Conservation (phyloP, 2,888 invertebrate genomes). For the Chrysolina americana region DNA sequence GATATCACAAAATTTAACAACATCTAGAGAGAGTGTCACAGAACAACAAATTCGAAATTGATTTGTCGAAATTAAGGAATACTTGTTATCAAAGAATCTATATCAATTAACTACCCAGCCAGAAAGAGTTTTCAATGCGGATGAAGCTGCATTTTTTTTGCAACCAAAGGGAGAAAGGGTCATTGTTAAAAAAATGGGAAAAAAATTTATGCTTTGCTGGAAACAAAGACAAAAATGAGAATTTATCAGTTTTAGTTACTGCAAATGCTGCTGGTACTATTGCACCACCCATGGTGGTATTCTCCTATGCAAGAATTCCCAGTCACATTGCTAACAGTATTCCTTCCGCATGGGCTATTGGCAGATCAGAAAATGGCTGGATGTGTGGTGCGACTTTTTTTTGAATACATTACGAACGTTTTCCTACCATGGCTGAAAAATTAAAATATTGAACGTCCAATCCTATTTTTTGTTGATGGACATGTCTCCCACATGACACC, state of each 20-base stretch:
- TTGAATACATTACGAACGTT: not conserved
- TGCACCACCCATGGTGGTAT: not conserved
- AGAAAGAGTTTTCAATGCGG: not conserved
- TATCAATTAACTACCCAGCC: not conserved
- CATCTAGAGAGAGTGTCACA: not conserved
- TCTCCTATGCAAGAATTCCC: not conserved
- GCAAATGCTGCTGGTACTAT: not conserved
- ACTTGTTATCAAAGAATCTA: not conserved
- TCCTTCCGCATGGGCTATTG: not conserved
- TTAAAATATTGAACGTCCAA: not conserved
- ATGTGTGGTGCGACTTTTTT: not conserved
- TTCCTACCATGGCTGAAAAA: not conserved
- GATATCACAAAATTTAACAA: not conserved
- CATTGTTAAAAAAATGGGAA: not conserved
- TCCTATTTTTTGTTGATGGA: not conserved
- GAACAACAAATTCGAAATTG: not conserved
- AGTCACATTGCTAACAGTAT: not conserved
- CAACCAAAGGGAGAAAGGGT: not conserved
- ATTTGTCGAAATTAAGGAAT: not conserved
- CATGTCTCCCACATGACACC: not conserved
- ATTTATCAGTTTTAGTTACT: not conserved
- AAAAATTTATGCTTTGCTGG: not conserved
- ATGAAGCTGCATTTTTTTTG: not conserved
- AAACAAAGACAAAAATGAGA: not conserved
- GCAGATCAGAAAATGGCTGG: not conserved